phyloP scores from a whole-genome alignment of 2,797 vertebrate species.

The Synaphobranchus kaupii region DNA sequence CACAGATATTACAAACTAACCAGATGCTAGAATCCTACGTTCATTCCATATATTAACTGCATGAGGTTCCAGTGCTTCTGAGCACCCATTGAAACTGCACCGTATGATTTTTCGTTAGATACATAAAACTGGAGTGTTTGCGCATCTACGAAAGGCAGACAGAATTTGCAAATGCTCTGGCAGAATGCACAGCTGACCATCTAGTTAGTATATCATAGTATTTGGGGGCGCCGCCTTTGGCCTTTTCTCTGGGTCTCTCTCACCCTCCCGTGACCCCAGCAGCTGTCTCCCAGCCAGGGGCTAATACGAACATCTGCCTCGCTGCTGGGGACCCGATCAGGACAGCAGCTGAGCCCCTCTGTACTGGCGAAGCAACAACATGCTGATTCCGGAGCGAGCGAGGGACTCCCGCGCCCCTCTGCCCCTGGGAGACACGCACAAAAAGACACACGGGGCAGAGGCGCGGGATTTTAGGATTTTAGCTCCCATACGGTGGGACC shows the following conservation, averaged over 20 bases:
- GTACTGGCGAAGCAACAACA: background rate
- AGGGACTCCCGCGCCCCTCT: background rate
- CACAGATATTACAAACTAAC: background rate
- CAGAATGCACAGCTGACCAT: too few relatives aligned
- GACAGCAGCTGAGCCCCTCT: background rate
- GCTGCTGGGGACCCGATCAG: constrained; percentile 47
- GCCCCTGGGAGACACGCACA: background rate
- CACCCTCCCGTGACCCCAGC: constrained; percentile 45
- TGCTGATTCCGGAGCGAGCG: background rate
- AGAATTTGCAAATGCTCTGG: too few relatives aligned
- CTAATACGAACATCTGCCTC: constrained; percentile 55
- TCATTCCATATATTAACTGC: too few relatives aligned
- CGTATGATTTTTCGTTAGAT: too few relatives aligned
- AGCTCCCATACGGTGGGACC: background rate
- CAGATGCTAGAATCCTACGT: too few relatives aligned
- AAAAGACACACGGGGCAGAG: background rate
- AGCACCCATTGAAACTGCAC: too few relatives aligned
- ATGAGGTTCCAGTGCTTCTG: too few relatives aligned
- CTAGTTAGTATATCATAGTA: too few relatives aligned
- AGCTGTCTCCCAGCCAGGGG: constrained; percentile 48
- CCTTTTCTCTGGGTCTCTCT: constrained; percentile 40
- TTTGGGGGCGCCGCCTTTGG: background rate
- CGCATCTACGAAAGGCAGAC: too few relatives aligned
- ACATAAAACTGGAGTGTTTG: too few relatives aligned
- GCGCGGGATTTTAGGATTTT: background rate